Percentiles rank a stretch among this genome's conserved stretches.
phyloP scores from a whole-genome alignment of 2,888 invertebrate genomes.

The Mimachlamys varia region DNA sequence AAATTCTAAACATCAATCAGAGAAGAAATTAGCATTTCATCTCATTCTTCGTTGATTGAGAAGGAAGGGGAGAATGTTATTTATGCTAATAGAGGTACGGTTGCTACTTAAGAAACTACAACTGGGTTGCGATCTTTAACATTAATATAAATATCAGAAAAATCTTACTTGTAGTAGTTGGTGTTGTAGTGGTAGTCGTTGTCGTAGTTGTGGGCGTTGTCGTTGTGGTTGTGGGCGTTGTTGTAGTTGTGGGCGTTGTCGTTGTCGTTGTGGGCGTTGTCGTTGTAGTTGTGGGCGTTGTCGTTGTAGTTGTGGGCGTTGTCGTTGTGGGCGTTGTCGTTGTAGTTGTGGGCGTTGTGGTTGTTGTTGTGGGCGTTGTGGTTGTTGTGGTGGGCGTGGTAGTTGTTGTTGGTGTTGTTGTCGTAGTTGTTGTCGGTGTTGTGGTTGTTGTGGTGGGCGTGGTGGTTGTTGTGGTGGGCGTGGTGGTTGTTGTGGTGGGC shows the following conservation, averaged over 20 bases:
- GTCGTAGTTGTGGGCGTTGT: not conserved
- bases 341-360: not conserved
- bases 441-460: not conserved
- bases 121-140: no score
- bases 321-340: constrained; percentile 24
- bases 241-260: not conserved
- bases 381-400: not conserved
- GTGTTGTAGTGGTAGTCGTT: not conserved
- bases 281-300: not conserved
- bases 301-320: constrained; percentile 22
- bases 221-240: not conserved
- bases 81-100: no score
- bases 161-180: constrained; percentile 30
- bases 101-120: no score
- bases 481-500: constrained; percentile 15
- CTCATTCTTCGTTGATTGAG: no score
- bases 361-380: not conserved
- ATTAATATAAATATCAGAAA: not conserved
- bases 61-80: no score
- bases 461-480: not conserved
- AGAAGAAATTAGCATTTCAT: no score
- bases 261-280: not conserved
- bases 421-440: not conserved
- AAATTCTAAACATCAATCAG: no score
- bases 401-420: not conserved